Conservation (phyloP, 2,113 vertebrate species). For the Paratilapia polleni region DNA sequence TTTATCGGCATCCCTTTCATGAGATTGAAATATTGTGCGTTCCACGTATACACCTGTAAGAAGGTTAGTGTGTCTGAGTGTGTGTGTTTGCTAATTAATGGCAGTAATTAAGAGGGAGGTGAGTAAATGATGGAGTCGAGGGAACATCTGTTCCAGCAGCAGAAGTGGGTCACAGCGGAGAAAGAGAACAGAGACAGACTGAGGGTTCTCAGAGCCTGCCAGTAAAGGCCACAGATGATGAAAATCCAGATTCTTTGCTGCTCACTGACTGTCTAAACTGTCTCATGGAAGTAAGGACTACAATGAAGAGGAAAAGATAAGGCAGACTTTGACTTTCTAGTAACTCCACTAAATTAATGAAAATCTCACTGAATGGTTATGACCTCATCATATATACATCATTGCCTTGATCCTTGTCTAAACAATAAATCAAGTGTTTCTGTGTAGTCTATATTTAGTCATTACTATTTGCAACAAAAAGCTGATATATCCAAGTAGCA, state of each 20-base stretch:
- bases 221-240: not conserved
- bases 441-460: too few relatives aligned
- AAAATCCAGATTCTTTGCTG: not conserved
- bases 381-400: too few relatives aligned
- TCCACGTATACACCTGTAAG: not conserved
- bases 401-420: too few relatives aligned
- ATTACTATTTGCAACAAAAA: too few relatives aligned
- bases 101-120: slow-evolving; percentile 77
- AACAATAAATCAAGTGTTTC: too few relatives aligned
- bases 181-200: not conserved
- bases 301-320: not conserved
- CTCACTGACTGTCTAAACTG: not conserved
- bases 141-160: slow-evolving; percentile 69
- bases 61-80: slow-evolving; percentile 3
- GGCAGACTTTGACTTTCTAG: not conserved
- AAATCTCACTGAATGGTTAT: too few relatives aligned
- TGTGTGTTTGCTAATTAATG: slow-evolving; percentile 75
- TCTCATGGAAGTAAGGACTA: not conserved
- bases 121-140: slow-evolving; percentile 70
- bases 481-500: not conserved
- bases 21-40: not conserved
- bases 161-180: slow-evolving; percentile 61
- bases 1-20: not conserved
- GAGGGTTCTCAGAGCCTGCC: slow-evolving; percentile 1
- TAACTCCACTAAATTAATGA: too few relatives aligned